Evolutionary conservation across 2,888 invertebrate genomes (phyloP).

Genomic region (Melinopterus prodromus): DNA sequence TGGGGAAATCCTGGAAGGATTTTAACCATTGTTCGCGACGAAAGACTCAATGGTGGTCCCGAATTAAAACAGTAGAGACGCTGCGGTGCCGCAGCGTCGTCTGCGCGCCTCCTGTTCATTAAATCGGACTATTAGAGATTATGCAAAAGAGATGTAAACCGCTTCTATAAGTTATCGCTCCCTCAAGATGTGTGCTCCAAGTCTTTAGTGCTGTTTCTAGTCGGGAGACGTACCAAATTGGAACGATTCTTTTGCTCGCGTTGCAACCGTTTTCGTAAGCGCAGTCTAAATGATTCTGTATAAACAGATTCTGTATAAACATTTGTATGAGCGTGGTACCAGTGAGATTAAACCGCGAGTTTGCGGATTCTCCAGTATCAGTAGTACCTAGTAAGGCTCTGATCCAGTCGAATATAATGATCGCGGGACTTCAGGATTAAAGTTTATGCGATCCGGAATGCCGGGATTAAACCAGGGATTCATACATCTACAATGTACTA

Average conservation of each 20-base stretch:
- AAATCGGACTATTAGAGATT: conserved; percentile 25
- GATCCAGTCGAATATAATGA: too few species aligned
- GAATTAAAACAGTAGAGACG: conserved; percentile 20
- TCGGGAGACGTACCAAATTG: background rate
- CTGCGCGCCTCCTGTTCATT: conserved; percentile 12
- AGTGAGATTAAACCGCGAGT: background rate
- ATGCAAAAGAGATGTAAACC: conserved; percentile 16
- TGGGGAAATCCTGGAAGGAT: background rate
- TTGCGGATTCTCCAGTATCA: background rate
- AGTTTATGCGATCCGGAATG: too few species aligned
- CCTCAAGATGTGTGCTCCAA: conserved; percentile 7
- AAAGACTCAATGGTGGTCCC: background rate
- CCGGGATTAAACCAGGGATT: too few species aligned
- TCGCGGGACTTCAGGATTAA: too few species aligned
- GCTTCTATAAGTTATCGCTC: conserved; percentile 23
- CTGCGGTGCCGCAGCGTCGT: background rate
- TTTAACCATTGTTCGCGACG: background rate
- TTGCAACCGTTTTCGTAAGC: background rate
- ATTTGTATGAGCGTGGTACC: background rate
- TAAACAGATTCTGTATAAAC: background rate
- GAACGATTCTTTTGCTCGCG: background rate
- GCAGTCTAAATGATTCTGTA: background rate
- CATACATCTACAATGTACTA: too few species aligned
- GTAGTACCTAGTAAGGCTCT: too few species aligned
- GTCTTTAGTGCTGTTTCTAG: conserved; percentile 4